Percentiles rank a stretch among this genome's conserved stretches.
These are phyloP conservation scores for Penaeus chinensis DNA, from an alignment of 1,140 invertebrate genomes.

Conservation along the genomic window DNA sequence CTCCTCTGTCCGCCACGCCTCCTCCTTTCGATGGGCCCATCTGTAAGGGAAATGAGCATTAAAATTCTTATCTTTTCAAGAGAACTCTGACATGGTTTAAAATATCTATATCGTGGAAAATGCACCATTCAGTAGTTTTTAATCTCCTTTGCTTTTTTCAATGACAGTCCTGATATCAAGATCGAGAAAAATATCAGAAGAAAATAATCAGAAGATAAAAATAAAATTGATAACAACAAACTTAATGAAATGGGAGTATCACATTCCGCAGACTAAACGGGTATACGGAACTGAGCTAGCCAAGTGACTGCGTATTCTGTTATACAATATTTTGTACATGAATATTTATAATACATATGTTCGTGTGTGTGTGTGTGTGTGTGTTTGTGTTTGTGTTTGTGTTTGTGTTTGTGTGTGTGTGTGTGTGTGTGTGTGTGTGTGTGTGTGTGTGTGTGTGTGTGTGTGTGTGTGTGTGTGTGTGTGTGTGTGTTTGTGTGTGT, in stretches of 20 bases:
- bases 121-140: neutral
- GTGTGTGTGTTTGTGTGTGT: too few relatives aligned
- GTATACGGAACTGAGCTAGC: neutral
- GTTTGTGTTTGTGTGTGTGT: too few relatives aligned
- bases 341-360: constrained; percentile 12
- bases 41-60: neutral
- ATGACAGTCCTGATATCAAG: neutral
- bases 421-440: too few relatives aligned
- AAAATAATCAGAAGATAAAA: neutral
- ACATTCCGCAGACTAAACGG: constrained; percentile 1
- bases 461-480: neutral
- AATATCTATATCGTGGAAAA: neutral
- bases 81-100: neutral
- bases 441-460: neutral
- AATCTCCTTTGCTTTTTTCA: neutral
- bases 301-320: neutral
- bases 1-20: neutral
- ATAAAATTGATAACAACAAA: neutral
- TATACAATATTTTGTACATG: neutral
- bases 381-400: too few relatives aligned
- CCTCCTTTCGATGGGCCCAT: constrained; percentile 43
- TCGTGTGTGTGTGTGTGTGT: too few relatives aligned
- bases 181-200: neutral
- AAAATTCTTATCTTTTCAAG: neutral
- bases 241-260: too few relatives aligned